Evolutionary conservation across 2,888 invertebrate genomes (phyloP).

Genomic region (Tipula vernalis): DNA sequence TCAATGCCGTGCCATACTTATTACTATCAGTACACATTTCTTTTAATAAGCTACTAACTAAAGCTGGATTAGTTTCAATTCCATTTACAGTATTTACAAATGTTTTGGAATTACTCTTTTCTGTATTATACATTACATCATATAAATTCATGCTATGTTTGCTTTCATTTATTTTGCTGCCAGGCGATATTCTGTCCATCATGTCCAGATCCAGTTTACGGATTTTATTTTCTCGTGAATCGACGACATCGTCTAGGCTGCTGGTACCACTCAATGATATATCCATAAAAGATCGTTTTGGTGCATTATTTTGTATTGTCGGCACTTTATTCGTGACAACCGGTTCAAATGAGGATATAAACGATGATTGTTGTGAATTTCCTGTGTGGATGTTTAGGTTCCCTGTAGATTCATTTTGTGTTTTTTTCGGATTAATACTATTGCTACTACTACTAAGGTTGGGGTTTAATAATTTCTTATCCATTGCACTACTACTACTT

Average conservation of each 20-base stretch:
- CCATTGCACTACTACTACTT: background rate
- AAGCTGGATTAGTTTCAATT: conserved; percentile 56
- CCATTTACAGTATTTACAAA: conserved; percentile 44
- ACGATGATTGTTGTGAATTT: conserved; percentile 19
- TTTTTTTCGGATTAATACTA: background rate
- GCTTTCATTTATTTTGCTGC: background rate
- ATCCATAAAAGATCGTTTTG: conserved; percentile 18
- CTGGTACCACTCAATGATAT: conserved; percentile 7
- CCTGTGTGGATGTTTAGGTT: conserved; percentile 15
- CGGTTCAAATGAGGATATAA: conserved; percentile 17
- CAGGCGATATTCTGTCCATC: background rate
- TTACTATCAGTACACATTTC: conserved; percentile 39
- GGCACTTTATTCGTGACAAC: conserved; percentile 15
- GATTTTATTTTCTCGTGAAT: conserved; percentile 16
- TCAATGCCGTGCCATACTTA: conserved; percentile 19
- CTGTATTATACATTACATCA: background rate
- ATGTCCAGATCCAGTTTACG: conserved; percentile 17
- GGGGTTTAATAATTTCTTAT: conserved; percentile 10
- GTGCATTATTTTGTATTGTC: conserved; percentile 17
- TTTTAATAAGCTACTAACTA: conserved; percentile 57
- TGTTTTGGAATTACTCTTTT: conserved; percentile 9
- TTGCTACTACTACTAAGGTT: background rate
- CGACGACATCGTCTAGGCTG: conserved; percentile 13
- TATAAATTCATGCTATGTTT: conserved; percentile 6
- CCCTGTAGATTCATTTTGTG: background rate